Base-by-base conservation (phyloP, 1,140 invertebrate genomes). In the Drosophila equinoxialis region DNA sequence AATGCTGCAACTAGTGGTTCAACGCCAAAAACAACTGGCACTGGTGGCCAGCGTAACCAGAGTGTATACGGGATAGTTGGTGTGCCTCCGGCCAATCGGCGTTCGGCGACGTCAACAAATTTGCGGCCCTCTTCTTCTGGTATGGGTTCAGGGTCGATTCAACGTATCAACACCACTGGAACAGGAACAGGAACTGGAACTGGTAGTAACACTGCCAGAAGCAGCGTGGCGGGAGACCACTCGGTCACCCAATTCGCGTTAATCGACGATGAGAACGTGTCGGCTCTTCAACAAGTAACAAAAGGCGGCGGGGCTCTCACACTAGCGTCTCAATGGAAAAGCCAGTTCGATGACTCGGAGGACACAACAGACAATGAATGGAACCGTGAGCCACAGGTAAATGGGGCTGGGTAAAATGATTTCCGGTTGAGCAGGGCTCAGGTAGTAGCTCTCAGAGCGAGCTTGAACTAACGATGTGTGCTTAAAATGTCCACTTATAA, bases 201-300 rank as follows among this genome's bases (percentile, higher is more conserved):
- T 20, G 64, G 68, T 14, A 63, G 42, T 6, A 70, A 71, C 23
- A 91, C 93, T 39, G 77, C 67, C 6, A 93, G 93, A 23, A 78
- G 77, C 48, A 80, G 70, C 42, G 71, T 64, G 10, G 73, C 55
- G 20, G 85, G 82, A 6, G 95, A 95, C 77, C 94, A 95, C 83
- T 92, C 91, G 92, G 94, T 91, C 71, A 98, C 79, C 95, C 97
- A 98, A 92, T 98, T 97, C 92, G 97, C 97, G 5, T 94, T 98
- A 66, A 98, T 98, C 83, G 97, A 98, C 90, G 97, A 98, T 91
- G 97, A 98, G 71, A 98, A 98, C 89, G 95, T 98, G 0, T 98
- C 97, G 8, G 96, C 96, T 1, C 90, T 97, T 65, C 97, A 98
- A 90, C 97, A 98, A 93, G 95, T 96, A 37, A 96, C 95, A 0